Evolutionary conservation across 2,797 vertebrate species (phyloP), one percentile per base, ranked within the genome.

Genomic region (Podargus strigoides): DNA sequence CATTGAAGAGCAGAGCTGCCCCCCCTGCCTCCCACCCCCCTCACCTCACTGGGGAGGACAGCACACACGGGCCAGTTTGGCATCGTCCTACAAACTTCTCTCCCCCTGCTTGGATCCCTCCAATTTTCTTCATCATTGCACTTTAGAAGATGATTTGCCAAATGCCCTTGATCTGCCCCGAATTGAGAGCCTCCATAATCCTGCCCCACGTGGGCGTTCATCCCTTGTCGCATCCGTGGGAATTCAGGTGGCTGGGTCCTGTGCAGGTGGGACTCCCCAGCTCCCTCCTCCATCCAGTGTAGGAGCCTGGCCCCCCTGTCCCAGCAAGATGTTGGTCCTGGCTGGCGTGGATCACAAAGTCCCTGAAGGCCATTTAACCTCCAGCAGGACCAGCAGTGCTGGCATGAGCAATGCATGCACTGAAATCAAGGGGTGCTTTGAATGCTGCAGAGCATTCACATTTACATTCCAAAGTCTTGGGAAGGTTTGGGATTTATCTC

Each of bases 401-500:
- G 39, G 77, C 55, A 80, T 0, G 0, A 82, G 74, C 1, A 7
- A 66, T 16, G 37, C 1, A 3, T 0, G 1, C 0, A 1, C 58
- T 3, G 7, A 37, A 76, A 81, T 84, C 79, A 82, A 84, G 88
- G 87, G 66, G 41, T 1, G 2, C 80, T 86, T 60, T 36, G 91
- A 84, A 88, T 32, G 63, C 63, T 34, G 74, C 55, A 24, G 47
- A 90, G 63, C 85, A 70, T 94, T 94, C 90, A 16, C 63, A 70
- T 94, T 94, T 91, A 16, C 63, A 70, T 95, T 91, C 83, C 46
- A 66, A 86, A 90, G 66, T 53, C 93, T 90, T 82, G 0, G 0
- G 76, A 93, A 92, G 77, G 83, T 88, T 91, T 83, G 66, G 89
- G 83, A 94, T 96, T 96, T 96, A 96, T 97, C 87, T 96, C 59